Evolutionary conservation across 2,797 vertebrate species (phyloP).

Genomic region (Brachyrhaphis roseni): DNA sequence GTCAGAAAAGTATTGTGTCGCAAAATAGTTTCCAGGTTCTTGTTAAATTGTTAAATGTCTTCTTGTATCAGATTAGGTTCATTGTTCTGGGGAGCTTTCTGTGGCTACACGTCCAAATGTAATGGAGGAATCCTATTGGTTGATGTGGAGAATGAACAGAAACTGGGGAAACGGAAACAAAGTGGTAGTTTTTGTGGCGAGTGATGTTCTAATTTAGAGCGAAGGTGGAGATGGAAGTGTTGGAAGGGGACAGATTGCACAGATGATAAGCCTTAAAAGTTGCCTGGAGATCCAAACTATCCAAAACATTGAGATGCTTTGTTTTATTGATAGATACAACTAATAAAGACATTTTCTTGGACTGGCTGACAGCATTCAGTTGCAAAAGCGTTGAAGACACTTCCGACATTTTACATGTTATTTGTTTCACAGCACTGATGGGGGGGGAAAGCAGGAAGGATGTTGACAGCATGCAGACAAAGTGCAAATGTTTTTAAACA

Average conservation of each 20-base stretch:
- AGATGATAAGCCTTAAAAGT: too few species aligned
- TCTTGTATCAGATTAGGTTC: background rate
- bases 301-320: background rate
- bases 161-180: too few species aligned
- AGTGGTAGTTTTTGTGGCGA: too few species aligned
- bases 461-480: background rate
- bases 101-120: background rate
- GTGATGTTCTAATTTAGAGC: too few species aligned
- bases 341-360: background rate
- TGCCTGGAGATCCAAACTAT: too few species aligned
- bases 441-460: background rate
- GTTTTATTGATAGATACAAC: background rate
- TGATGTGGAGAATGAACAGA: too few species aligned
- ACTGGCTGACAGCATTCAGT: background rate
- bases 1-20: background rate
- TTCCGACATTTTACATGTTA: background rate
- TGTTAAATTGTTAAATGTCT: background rate
- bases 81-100: background rate
- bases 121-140: too few species aligned
- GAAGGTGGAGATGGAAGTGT: too few species aligned
- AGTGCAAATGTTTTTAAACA: background rate
- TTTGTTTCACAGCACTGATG: background rate
- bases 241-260: too few species aligned
- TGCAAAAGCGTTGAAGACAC: background rate
- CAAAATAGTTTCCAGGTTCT: background rate